Base-by-base conservation (phyloP, 2,797 vertebrate genomes). In the Cichlasoma orientale region DNA sequence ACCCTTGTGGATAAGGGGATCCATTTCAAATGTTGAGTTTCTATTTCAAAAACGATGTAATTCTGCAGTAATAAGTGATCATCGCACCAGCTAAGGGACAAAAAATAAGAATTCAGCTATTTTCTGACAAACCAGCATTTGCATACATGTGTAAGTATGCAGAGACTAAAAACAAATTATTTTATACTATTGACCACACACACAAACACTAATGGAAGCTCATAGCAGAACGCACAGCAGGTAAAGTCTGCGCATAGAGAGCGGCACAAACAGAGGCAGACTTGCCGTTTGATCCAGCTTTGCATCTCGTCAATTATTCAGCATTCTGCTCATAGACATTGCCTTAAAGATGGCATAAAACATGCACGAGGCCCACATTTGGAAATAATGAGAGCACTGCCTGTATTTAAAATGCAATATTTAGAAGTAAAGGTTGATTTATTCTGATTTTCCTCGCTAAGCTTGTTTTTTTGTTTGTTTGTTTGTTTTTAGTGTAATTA, bases 291-390 rank as follows among this genome's bases (percentile, higher is more conserved):
- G 94, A 95, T 96, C 91, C 91, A 83, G 86, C 89, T 93, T 88
- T 73, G 80, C 79, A 59, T 89, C 85, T 95, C 83, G 63, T 95
- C 90, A 95, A 95, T 95, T 94, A 96, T 95, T 95, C 86, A 96
- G 38, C 75, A 88, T 88, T 92, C 89, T 87, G 92, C 92, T 93
- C 94, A 89, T 91, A 92, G 92, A 92, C 90, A 88, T 93, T 63
- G 82, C 89, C 89, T 91, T 93, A 95, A 94, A 94, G 89, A 92
- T 56, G 72, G 54, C 85, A 93, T 94, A 82, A 94, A 94, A 94
- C 89, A 93, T 91, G 91, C 89, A 91, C 77, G 9, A 91, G 90
- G 72, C 87, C 88, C 86, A 92, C 92, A 91, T 94, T 94, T 92
- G 82, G 82, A 92, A 92, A 92, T 92, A 94, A 93, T 86, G 58